Evolutionary conservation across 2,888 invertebrate genomes (phyloP).

Genomic region (Metellina segmentata): DNA sequence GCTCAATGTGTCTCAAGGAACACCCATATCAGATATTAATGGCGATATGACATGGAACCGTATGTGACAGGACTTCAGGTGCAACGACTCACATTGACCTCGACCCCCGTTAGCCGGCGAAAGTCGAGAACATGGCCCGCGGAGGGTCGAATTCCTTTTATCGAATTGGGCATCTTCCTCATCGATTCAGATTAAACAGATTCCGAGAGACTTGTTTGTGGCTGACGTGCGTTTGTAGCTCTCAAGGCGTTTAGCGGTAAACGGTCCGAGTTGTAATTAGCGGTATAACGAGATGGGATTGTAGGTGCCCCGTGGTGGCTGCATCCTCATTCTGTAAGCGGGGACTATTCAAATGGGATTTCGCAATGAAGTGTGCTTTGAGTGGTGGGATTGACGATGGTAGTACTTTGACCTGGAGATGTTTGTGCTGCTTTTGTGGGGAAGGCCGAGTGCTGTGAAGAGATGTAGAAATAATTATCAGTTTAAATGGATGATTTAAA

Average conservation of each 20-base stretch:
- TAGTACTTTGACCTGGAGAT: background rate
- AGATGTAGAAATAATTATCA: background rate
- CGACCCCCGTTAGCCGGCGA: slow-evolving; percentile 62
- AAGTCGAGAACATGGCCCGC: slow-evolving; percentile 50
- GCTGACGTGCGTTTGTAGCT: slow-evolving; percentile 4
- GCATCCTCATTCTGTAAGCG: too few species aligned
- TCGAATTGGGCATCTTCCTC: slow-evolving; percentile 19
- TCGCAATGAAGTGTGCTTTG: too few species aligned
- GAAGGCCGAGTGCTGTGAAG: background rate
- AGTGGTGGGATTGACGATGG: background rate
- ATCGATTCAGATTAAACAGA: slow-evolving; percentile 32
- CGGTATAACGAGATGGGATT: slow-evolving; percentile 10
- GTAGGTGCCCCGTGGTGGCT: background rate
- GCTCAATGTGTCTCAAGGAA: background rate
- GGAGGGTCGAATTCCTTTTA: slow-evolving; percentile 22
- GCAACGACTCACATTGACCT: slow-evolving; percentile 65
- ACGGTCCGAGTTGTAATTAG: slow-evolving; percentile 48
- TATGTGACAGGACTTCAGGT: slow-evolving; percentile 48
- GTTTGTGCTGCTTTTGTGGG: background rate
- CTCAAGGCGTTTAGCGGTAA: slow-evolving; percentile 46
- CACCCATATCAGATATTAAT: slow-evolving; percentile 9
- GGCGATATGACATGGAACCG: slow-evolving; percentile 23
- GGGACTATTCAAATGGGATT: too few species aligned
- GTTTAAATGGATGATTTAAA: background rate
- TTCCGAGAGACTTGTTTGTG: slow-evolving; percentile 9